Percentiles rank a stretch among this genome's conserved stretches.
phyloP scores from a whole-genome alignment of 2,888 invertebrate genomes.

The Cancer borealis region DNA sequence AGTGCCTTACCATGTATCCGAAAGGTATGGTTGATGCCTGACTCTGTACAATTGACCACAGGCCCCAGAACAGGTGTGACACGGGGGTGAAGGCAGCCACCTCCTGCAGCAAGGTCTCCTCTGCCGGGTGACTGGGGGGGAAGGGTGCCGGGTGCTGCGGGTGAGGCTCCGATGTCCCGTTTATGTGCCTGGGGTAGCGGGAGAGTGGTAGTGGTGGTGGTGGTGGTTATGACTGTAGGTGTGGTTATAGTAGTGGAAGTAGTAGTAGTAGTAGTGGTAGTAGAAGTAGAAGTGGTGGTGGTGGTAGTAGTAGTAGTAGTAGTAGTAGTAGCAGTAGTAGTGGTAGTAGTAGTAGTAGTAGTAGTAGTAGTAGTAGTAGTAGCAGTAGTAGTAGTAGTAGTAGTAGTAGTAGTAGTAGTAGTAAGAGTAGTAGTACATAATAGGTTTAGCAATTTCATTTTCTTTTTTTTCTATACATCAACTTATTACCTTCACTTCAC shows the following conservation, averaged over 20 bases:
- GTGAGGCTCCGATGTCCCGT: neutral
- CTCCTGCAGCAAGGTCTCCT: slow-evolving; percentile 86
- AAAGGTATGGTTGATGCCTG: slow-evolving; percentile 93
- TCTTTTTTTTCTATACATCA: neutral
- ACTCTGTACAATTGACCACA: slow-evolving; percentile 95
- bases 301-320: neutral
- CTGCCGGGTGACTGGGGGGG: slow-evolving; percentile 80
- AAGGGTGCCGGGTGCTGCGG: slow-evolving; percentile 77
- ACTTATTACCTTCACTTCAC: neutral
- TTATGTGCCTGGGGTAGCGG: neutral
- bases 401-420: neutral
- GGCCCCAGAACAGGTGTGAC: slow-evolving; percentile 95
- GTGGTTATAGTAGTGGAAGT: neutral
- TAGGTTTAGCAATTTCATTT: neutral
- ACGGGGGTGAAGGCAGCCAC: slow-evolving; percentile 91
- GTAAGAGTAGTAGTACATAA: neutral
- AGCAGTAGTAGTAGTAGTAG: neutral
- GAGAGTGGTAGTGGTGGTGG: neutral
- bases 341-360: neutral
- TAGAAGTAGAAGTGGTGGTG: neutral
- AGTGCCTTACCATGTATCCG: slow-evolving; percentile 91
- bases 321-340: neutral
- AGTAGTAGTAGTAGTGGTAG: neutral
- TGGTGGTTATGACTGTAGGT: neutral
- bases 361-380: neutral